These are phyloP conservation scores for Sebastes fasciatus DNA, from an alignment of 2,113 vertebrate species.

Conservation along the genomic window DNA sequence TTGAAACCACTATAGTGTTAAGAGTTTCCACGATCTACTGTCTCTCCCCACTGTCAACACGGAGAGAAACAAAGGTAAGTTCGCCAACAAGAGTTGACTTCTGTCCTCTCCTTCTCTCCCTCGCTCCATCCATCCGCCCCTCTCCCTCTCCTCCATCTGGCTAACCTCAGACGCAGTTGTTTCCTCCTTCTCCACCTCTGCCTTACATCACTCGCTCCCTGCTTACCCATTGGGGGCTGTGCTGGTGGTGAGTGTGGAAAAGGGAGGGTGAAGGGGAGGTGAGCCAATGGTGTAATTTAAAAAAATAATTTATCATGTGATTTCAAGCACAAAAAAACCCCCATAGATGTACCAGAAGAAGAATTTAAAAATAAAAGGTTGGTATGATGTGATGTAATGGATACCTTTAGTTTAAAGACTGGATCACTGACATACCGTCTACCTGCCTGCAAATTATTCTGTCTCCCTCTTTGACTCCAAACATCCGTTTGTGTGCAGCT, in stretches of 20 bases:
- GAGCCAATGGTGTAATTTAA: conserved; percentile 61
- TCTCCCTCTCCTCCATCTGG: conserved; percentile 75
- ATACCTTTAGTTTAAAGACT: conserved; percentile 18
- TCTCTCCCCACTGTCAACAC: conserved; percentile 32
- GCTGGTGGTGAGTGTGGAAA: conserved; percentile 48
- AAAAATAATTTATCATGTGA: conserved; percentile 54
- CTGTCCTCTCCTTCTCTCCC: conserved; percentile 30
- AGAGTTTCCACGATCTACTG: conserved; percentile 54
- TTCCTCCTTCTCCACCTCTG: conserved; percentile 80
- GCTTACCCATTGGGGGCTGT: conserved; percentile 55
- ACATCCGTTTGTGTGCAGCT: conserved; percentile 1
- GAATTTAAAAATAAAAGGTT: conserved; percentile 17
- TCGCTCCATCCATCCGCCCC: conserved; percentile 35
- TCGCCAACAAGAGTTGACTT: conserved; percentile 52
- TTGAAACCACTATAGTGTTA: conserved; percentile 1
- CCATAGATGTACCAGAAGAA: background rate
- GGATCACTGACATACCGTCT: conserved; percentile 5
- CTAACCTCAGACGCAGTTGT: conserved; percentile 81
- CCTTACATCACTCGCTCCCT: conserved; percentile 78
- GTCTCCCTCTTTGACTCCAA: background rate
- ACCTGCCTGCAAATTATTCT: conserved; percentile 13
- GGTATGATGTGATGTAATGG: conserved; percentile 22
- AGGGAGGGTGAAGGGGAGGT: conserved; percentile 53
- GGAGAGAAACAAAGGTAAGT: conserved; percentile 38
- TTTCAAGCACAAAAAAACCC: conserved; percentile 29